These are phyloP conservation scores for Elephas maximus DNA, from an alignment of 2,113 vertebrate genomes.

Conservation along the genomic window DNA sequence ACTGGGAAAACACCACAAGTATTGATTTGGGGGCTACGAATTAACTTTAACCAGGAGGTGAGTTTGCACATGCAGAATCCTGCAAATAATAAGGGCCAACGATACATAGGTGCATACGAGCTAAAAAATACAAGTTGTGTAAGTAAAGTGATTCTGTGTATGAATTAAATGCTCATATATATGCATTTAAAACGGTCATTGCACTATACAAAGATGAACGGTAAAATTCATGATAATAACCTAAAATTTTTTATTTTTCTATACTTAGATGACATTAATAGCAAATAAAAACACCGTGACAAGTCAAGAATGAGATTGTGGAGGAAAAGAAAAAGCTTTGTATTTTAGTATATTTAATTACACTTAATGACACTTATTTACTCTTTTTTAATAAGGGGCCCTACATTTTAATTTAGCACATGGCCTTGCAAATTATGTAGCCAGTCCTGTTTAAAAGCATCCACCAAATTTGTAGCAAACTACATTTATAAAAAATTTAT, in stretches of 20 bases:
- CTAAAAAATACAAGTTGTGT: neutral
- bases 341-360: neutral
- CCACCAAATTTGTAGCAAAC: neutral
- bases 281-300: neutral
- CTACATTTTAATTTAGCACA: fast-evolving
- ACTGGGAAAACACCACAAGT: too few relatives aligned
- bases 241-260: neutral
- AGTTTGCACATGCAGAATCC: too few relatives aligned
- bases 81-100: too few relatives aligned
- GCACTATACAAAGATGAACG: neutral
- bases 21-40: too few relatives aligned
- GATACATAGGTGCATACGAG: fast-evolving
- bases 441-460: neutral
- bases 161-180: neutral
- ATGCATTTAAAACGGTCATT: neutral
- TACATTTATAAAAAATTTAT: neutral
- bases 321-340: neutral
- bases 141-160: neutral
- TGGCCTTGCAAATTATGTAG: neutral
- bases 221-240: neutral
- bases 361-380: too few relatives aligned
- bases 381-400: too few relatives aligned
- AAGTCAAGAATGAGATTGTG: neutral
- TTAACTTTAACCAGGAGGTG: too few relatives aligned
- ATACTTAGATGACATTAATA: too few relatives aligned